These are phyloP conservation scores for Neuroscelio doddi DNA, from an alignment of 2,888 invertebrate species.

Conservation along the genomic window DNA sequence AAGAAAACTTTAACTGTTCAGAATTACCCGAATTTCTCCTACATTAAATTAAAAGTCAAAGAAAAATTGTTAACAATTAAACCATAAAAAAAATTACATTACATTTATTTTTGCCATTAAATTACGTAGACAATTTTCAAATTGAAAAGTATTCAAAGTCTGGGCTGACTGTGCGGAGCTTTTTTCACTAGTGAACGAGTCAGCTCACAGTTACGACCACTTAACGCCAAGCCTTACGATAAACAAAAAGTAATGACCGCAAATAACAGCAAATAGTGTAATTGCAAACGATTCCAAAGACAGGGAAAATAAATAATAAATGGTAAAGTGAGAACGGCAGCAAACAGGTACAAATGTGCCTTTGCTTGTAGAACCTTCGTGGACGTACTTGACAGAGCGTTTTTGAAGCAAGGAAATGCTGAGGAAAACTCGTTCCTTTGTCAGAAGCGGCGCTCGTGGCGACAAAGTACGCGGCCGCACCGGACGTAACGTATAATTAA, in stretches of 20 bases:
- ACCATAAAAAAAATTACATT: no score
- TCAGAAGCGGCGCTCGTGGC: constrained; percentile 51
- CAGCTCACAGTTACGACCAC: constrained; percentile 13
- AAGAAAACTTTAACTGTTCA: no score
- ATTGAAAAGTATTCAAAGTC: constrained; percentile 11
- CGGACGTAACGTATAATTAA: constrained; percentile 58
- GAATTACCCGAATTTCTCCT: no score
- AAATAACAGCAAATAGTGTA: constrained; percentile 24
- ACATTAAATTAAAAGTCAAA: no score
- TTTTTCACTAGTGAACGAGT: constrained; percentile 26
- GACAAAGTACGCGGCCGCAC: constrained; percentile 47
- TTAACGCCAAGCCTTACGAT: constrained; percentile 14
- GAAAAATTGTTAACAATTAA: no score
- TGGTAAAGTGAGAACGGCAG: constrained; percentile 6
- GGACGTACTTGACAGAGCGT: constrained; percentile 15
- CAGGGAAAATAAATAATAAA: constrained; percentile 23
- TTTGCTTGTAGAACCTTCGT: no score
- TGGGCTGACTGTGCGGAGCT: constrained; percentile 19
- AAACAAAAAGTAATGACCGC: constrained; percentile 30
- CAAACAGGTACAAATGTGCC: constrained; percentile 7
- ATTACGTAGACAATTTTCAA: constrained; percentile 22
- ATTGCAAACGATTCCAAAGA: constrained; percentile 25
- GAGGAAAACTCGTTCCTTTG: constrained; percentile 54
- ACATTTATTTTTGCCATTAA: no score
- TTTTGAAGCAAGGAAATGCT: constrained; percentile 31